A percentile compares a stretch with the other conserved stretches of the same genome.
These are phyloP conservation scores for Macrotrachela quadricornifera DNA, from an alignment of 1,140 invertebrate genomes.

Conservation along the genomic window DNA sequence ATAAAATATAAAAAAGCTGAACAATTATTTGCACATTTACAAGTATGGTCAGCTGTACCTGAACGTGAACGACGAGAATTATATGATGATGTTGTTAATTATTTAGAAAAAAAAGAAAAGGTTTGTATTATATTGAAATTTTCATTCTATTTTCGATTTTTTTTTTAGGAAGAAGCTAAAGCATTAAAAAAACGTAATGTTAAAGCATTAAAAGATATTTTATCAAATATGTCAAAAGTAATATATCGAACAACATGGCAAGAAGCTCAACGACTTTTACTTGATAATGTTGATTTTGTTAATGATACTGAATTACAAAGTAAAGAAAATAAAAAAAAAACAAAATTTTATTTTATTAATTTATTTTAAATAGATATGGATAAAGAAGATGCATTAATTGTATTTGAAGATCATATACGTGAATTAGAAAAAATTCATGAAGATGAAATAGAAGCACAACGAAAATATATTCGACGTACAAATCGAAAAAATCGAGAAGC, in stretches of 20 bases:
- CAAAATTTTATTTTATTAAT: not conserved
- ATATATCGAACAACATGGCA: slow-evolving; percentile 85
- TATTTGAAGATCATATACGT: slow-evolving; percentile 87
- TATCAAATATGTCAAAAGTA: slow-evolving; percentile 80
- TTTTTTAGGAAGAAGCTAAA: slow-evolving; percentile 56
- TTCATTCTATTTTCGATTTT: not conserved
- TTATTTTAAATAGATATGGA: slow-evolving; percentile 24
- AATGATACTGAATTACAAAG: slow-evolving; percentile 40
- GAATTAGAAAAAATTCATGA: slow-evolving; percentile 36
- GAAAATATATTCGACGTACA: slow-evolving; percentile 45
- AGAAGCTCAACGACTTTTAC: slow-evolving; percentile 75
- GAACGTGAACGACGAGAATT: slow-evolving; percentile 81
- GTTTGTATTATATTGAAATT: slow-evolving; percentile 10
- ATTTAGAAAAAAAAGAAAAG: slow-evolving; percentile 77
- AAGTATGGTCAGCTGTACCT: slow-evolving; percentile 63
- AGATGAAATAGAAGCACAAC: slow-evolving; percentile 28
- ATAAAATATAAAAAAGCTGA: slow-evolving; percentile 53
- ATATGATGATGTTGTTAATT: slow-evolving; percentile 82
- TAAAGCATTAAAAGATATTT: slow-evolving; percentile 66
- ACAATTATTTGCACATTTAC: slow-evolving; percentile 30
- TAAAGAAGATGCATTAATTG: slow-evolving; percentile 31
- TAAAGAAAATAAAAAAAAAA: not conserved
- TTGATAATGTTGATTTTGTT: slow-evolving; percentile 76
- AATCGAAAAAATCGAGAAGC: slow-evolving; percentile 73
- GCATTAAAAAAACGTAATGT: slow-evolving; percentile 78